phyloP scores from a whole-genome alignment of 2,797 vertebrate species.

The Notolabrus celidotus region DNA sequence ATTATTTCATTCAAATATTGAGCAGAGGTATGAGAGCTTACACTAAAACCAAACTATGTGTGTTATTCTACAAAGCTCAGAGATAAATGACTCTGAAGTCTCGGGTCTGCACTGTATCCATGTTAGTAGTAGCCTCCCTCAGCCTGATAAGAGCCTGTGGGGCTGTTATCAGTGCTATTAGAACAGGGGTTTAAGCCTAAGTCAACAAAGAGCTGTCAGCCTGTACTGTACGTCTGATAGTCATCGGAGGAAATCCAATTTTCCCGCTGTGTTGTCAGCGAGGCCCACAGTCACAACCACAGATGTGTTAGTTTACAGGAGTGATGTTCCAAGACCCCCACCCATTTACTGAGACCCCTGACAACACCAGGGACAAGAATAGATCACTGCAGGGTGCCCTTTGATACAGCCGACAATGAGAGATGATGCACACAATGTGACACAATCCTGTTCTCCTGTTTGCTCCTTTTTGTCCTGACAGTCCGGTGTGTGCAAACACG shows the following conservation, averaged over 20 bases:
- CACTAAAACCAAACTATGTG: slow-evolving; percentile 16
- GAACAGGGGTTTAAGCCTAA: slow-evolving; percentile 75
- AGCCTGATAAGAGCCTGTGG: slow-evolving; percentile 68
- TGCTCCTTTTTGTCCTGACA: background rate
- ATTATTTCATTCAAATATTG: background rate
- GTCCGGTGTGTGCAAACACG: slow-evolving; percentile 16
- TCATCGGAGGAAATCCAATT: slow-evolving; percentile 84
- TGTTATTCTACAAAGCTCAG: slow-evolving; percentile 1
- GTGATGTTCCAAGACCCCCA: slow-evolving; percentile 52
- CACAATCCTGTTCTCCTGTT: slow-evolving; percentile 2
- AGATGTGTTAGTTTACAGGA: slow-evolving; percentile 54
- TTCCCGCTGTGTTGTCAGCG: slow-evolving; percentile 63
- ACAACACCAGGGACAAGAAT: slow-evolving; percentile 41
- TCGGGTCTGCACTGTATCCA: slow-evolving; percentile 48
- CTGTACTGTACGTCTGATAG: slow-evolving; percentile 78
- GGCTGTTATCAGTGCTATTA: slow-evolving; percentile 76
- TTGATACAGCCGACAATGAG: slow-evolving; percentile 31
- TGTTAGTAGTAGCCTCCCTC: slow-evolving; percentile 50
- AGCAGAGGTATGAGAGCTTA: slow-evolving; percentile 1
- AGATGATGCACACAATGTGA: slow-evolving; percentile 28
- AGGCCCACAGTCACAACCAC: slow-evolving; percentile 41
- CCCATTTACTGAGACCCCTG: slow-evolving; percentile 48
- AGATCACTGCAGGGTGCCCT: slow-evolving; percentile 35
- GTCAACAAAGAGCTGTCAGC: slow-evolving; percentile 83
- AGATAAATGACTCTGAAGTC: slow-evolving; percentile 60